Base-by-base conservation (phyloP, 1,140 invertebrate species). In the Centruroides sculpturatus region DNA sequence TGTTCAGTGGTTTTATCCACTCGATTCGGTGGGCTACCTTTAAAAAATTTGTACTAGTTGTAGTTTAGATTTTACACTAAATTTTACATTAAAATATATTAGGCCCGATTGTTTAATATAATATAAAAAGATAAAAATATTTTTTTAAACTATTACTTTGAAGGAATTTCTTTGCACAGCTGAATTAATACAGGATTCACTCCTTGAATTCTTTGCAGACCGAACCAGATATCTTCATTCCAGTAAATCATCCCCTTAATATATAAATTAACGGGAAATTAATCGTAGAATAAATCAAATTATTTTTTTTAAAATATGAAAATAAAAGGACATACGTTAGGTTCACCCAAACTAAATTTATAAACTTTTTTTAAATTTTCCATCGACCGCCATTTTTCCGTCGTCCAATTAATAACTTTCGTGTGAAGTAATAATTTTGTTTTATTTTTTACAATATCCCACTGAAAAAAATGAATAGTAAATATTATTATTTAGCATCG, bases 401-500 rank as follows among this genome's bases (percentile, higher is more conserved):
- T 68, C 0, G 68, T 69, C 55, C 72, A 66, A 55, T 70, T 67
- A 10, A 77, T 72, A 3, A 76, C 54, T 57, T 72, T 74, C 4
- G 71, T 75, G 51, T 71, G 67, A 4, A 71, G 64, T 49, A 75
- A 69, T 34, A 76, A 69, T 51, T 70, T 67, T 4, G 68, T 59
- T 62, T 76, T 77, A 36, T 69, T 69, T 52, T 68, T 72, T 0
- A 73, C 69, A 46, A 78, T 76, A 56, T 76, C 74, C 73, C 74
- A 76, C 76, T 77, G 64, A 5, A 67, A 69, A 69, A n/a, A 23
- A 23, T 23, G 23, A 23, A 23, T 23, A 23, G 23, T 23, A 23
- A 23, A 23, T 23, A 23, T 23, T 23, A 23, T 23, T 23, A 23
- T 23, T 23, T 23, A 23, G 0, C 23, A 23, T 23, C 23, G 2